Evolutionary conservation across 2,888 invertebrate genomes (phyloP), one percentile per base, ranked within the genome.

Genomic region (Scotopteryx bipunctaria): DNA sequence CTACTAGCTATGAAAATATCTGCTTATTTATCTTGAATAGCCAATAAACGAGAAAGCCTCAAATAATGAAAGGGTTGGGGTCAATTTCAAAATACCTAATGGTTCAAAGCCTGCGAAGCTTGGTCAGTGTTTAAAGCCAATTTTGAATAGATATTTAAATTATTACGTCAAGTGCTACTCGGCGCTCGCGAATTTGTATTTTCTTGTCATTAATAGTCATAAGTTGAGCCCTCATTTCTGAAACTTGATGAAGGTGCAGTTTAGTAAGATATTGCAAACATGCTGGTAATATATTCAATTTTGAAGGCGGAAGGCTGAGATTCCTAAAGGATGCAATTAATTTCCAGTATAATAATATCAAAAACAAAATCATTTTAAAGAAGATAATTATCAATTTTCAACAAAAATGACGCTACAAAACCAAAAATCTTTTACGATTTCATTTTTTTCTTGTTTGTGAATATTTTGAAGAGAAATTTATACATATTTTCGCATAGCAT

Each of bases 191-290:
- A 36, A 48, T 53, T 43, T 43, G 38, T 32, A 54, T 48, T 38
- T 44, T 54, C 54, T 54, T 54, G 48, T 48, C 51, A 45, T 46
- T 54, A 32, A 40, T 54, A 41, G 48, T 54, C 54, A 48, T 44
- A 31, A 54, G 54, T 54, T 54, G 54, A 49, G 54, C 48, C 44
- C 48, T 54, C 54, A 54, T 36, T 54, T 54, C 54, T 54, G 54
- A 54, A 54, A 54, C 54, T 54, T 54, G 54, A 54, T 40, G 54
- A 54, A 48, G 43, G 54, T 48, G 54, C 40, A 44, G 35, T 54
- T 54, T 48, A 54, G 48, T 54, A 38, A 32, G 21, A 32, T 44
- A 23, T 27, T 15, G 40, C 40, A 44, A 36, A 45, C 51, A 52
- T 52, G 52, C 52, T 46, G 29, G 16, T 32, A 25, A 17, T 31